phyloP scores from a whole-genome alignment of 2,888 invertebrate genomes.

The Latrodectus hesperus region DNA sequence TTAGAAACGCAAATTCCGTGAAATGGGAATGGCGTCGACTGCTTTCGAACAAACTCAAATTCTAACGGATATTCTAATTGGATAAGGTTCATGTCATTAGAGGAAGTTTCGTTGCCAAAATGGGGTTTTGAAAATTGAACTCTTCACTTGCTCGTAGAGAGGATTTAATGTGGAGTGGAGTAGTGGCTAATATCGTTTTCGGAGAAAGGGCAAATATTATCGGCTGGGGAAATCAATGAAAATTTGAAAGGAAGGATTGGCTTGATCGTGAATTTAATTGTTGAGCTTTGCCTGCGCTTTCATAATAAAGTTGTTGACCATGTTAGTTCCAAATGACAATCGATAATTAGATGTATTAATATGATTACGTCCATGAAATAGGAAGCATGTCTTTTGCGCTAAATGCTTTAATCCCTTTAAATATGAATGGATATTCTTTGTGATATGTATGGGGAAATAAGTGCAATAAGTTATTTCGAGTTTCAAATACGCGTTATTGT shows the following conservation, averaged over 20 bases:
- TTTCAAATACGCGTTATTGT: too few species aligned
- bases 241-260: not conserved
- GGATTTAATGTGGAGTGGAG: not conserved
- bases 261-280: not conserved
- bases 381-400: too few species aligned
- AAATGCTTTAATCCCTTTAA: too few species aligned
- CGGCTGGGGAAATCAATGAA: not conserved
- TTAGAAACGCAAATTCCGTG: constrained; percentile 31
- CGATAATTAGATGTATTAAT: too few species aligned
- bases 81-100: not conserved
- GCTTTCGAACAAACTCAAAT: not conserved
- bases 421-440: too few species aligned
- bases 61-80: constrained; percentile 1
- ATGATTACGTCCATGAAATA: too few species aligned
- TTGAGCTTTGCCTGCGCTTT: not conserved
- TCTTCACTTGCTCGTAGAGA: not conserved
- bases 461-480: too few species aligned
- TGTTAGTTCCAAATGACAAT: not conserved
- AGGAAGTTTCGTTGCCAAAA: not conserved
- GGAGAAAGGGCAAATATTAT: not conserved
- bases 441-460: too few species aligned
- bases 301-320: not conserved
- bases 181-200: not conserved
- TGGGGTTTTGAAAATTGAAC: constrained; percentile 4
- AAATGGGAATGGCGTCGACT: constrained; percentile 16